A percentile compares a stretch with the other conserved stretches of the same genome.
phyloP scores from a whole-genome alignment of 2,113 vertebrate species.

The Malurus alboscapulatus region DNA sequence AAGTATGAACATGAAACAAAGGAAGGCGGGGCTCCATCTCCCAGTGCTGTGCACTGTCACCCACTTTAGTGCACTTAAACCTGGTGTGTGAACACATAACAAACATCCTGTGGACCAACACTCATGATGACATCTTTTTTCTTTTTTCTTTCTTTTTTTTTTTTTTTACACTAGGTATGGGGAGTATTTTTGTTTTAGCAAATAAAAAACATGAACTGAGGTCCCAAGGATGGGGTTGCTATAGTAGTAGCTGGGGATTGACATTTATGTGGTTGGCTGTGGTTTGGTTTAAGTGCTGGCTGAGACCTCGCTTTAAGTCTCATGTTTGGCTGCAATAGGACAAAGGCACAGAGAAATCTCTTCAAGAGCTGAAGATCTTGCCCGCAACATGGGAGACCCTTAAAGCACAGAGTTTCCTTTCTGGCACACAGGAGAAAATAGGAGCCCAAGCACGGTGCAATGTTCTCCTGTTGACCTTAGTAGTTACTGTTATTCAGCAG shows the following conservation, averaged over 20 bases:
- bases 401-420: not conserved
- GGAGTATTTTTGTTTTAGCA: not conserved
- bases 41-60: not conserved
- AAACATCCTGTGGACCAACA: not conserved
- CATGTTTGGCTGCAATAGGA: not conserved
- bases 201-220: not conserved
- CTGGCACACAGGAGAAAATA: not conserved
- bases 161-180: not conserved
- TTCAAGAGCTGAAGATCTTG: not conserved
- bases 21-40: not conserved
- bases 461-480: not conserved
- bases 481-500: not conserved
- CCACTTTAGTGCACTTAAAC: not conserved
- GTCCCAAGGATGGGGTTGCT: not conserved
- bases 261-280: not conserved
- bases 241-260: not conserved
- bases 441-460: rapidly evolving
- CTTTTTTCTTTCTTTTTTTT: too few relatives aligned
- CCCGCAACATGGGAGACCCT: not conserved
- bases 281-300: not conserved
- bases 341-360: not conserved
- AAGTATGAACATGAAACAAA: not conserved
- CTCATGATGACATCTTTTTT: not conserved
- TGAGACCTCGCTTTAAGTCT: not conserved
- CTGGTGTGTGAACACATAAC: not conserved